Evolutionary conservation across 2,888 invertebrate genomes (phyloP).

Genomic region (Teleiodes luculella): DNA sequence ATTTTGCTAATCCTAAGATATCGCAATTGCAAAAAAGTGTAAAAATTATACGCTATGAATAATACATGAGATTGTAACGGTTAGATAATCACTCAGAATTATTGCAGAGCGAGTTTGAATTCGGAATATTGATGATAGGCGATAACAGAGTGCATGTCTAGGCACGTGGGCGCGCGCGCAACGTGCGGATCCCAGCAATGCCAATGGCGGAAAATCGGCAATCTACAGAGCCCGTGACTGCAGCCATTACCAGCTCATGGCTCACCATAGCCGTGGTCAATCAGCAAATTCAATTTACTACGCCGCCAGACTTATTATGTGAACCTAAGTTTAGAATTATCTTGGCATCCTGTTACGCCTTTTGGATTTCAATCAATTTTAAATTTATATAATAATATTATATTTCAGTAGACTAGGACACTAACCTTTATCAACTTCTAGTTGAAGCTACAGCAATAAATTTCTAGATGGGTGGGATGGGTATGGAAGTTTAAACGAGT

Average conservation of each 20-base stretch:
- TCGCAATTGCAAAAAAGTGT: constrained; percentile 31
- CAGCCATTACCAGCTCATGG: constrained; percentile 1
- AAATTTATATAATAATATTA: not conserved
- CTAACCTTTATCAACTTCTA: not conserved
- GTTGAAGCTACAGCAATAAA: not conserved
- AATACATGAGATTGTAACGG: constrained; percentile 35
- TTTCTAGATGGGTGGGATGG: no score
- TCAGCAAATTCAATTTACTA: not conserved
- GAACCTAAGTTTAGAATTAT: not conserved
- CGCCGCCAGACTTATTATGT: not conserved
- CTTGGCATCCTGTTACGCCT: not conserved
- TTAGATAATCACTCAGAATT: constrained; percentile 19
- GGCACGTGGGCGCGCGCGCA: constrained; percentile 24
- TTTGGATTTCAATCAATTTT: not conserved
- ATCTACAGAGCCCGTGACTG: constrained; percentile 6
- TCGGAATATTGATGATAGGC: constrained; percentile 9
- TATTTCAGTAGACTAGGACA: no score
- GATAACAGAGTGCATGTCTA: constrained; percentile 19
- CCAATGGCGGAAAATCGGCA: constrained; percentile 10
- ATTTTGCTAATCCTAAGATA: constrained; percentile 24
- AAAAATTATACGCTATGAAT: constrained; percentile 27
- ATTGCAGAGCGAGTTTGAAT: constrained; percentile 15
- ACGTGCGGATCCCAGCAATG: constrained; percentile 24
- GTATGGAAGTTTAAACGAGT: not conserved
- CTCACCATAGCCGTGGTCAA: not conserved